These are phyloP conservation scores for Monochamus alternatus DNA, from an alignment of 2,888 invertebrate species.

Conservation along the genomic window DNA sequence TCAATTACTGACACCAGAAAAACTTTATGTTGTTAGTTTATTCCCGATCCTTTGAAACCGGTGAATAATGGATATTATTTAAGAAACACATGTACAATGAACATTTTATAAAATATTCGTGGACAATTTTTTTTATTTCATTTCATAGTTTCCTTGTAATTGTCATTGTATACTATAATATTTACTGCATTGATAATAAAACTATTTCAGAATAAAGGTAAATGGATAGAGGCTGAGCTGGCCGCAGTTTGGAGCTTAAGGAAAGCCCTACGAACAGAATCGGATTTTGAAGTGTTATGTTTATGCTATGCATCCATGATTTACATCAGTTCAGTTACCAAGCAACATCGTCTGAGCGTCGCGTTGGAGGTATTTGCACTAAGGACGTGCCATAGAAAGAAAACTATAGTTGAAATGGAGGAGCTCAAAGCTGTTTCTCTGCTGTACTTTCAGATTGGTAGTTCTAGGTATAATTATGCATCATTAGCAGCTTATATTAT, in stretches of 20 bases:
- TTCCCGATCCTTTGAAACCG: too few species aligned
- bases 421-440: slow-evolving; percentile 70
- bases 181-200: too few species aligned
- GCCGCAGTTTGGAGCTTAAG: slow-evolving; percentile 76
- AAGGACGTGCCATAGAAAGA: slow-evolving; percentile 67
- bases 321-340: slow-evolving; percentile 65
- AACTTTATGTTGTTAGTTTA: too few species aligned
- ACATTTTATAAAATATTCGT: too few species aligned
- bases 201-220: slow-evolving; percentile 59
- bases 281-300: slow-evolving; percentile 74
- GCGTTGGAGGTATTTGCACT: slow-evolving; percentile 70
- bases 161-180: too few species aligned
- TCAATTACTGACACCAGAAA: too few species aligned
- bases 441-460: slow-evolving; percentile 71
- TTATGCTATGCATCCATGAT: slow-evolving; percentile 74
- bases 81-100: too few species aligned
- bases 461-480: slow-evolving; percentile 63
- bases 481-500: too few species aligned
- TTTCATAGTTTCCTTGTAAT: too few species aligned
- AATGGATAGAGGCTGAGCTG: slow-evolving; percentile 72
- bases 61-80: too few species aligned
- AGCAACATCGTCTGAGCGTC: slow-evolving; percentile 56
- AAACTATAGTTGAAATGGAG: slow-evolving; percentile 67
- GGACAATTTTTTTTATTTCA: too few species aligned
- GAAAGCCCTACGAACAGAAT: slow-evolving; percentile 72